Evolutionary conservation across 2,797 vertebrate genomes (phyloP).

Genomic region (Neomorphus geoffroyi): DNA sequence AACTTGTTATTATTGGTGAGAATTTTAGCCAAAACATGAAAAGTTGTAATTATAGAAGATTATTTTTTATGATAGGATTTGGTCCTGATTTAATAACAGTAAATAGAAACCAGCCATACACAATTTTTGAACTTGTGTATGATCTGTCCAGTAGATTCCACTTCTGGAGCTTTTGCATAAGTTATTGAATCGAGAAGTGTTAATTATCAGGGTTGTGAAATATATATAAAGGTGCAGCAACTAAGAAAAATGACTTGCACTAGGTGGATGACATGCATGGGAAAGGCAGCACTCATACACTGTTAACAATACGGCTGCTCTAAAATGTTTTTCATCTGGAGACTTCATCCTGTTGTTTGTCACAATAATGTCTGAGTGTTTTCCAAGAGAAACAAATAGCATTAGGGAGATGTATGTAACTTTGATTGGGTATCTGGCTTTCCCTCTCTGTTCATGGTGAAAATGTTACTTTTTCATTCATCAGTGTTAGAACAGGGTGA

Average conservation of each 20-base stretch:
- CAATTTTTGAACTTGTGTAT: not conserved
- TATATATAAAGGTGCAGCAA: not conserved
- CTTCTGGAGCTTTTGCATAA: not conserved
- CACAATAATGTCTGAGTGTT: not conserved
- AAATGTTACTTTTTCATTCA: not conserved
- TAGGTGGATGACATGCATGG: fast-evolving
- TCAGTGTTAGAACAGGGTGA: not conserved
- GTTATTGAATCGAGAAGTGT: not conserved
- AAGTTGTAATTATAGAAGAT: not conserved
- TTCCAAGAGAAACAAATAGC: not conserved
- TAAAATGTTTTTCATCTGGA: not conserved
- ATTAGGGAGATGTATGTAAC: fast-evolving
- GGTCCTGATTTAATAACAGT: not conserved
- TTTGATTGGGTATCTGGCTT: not conserved
- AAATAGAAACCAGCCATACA: not conserved
- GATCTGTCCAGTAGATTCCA: not conserved
- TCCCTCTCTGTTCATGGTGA: fast-evolving
- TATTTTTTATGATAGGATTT: not conserved
- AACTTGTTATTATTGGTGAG: not conserved
- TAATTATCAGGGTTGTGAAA: not conserved
- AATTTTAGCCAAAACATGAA: conserved; percentile 1
- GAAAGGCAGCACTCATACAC: not conserved
- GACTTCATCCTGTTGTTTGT: not conserved
- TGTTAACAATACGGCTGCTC: not conserved
- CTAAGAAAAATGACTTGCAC: not conserved